Conservation (phyloP, 2,797 vertebrate genomes). For the Perodicticus potto region DNA sequence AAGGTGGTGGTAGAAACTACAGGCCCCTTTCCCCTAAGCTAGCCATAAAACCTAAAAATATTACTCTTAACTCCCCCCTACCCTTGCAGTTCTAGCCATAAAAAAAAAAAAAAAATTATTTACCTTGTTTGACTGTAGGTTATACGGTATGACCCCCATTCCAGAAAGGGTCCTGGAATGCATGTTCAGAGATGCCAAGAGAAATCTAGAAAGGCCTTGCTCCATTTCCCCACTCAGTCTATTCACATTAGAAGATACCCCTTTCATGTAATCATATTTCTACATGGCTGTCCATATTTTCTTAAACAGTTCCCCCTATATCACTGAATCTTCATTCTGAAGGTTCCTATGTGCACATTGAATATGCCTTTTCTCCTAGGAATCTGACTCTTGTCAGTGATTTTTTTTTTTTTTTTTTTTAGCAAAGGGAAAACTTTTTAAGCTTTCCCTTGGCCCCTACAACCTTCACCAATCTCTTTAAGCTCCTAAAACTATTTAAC, state of each 20-base stretch:
- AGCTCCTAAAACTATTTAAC: not conserved
- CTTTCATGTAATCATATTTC: not conserved
- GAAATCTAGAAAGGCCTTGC: not conserved
- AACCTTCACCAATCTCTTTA: not conserved
- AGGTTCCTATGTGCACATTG: not conserved
- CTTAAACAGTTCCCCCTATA: not conserved
- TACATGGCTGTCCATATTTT: not conserved
- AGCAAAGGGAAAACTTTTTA: not conserved
- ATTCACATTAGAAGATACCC: not conserved
- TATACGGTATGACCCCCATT: not conserved
- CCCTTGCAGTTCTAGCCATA: not conserved
- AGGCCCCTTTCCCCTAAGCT: not conserved
- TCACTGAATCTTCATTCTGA: not conserved
- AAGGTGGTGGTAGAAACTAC: not conserved
- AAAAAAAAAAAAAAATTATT: not conserved
- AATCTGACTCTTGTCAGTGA: not conserved
- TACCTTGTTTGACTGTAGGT: not conserved
- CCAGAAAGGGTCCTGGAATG: not conserved
- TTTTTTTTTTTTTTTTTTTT: not conserved
- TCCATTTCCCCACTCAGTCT: not conserved
- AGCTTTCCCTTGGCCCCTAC: not conserved
- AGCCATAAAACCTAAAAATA: not conserved
- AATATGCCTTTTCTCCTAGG: not conserved
- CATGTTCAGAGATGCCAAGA: not conserved
- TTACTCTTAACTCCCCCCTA: not conserved